A percentile compares a stretch with the other conserved stretches of the same genome.
Evolutionary conservation across 2,113 vertebrate species (phyloP).

Genomic region (Sapajus apella): DNA sequence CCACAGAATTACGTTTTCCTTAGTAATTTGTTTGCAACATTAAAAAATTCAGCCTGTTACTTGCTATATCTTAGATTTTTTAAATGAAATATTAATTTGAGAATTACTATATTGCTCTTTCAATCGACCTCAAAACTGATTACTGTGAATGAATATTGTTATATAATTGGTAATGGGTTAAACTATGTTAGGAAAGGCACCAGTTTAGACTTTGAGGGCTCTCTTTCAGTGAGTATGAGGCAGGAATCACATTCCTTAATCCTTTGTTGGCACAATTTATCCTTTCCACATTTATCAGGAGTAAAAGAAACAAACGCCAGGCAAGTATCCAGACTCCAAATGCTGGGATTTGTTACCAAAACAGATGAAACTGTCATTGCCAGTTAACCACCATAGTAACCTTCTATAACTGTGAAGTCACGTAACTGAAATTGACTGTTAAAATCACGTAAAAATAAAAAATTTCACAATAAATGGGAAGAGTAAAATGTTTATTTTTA

Average conservation of each 20-base stretch:
- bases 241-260: not conserved
- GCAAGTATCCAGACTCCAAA: not conserved
- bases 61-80: not conserved
- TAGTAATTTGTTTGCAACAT: not conserved
- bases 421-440: not conserved
- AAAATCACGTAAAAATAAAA: not conserved
- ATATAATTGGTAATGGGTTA: not conserved
- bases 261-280: not conserved
- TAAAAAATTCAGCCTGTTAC: not conserved
- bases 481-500: not conserved
- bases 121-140: not conserved
- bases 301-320: slow-evolving; percentile 27
- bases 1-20: not conserved
- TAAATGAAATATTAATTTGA: slow-evolving; percentile 16
- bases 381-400: not conserved
- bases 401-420: not conserved
- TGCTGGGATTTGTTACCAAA: not conserved
- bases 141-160: not conserved
- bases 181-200: not conserved
- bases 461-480: not conserved
- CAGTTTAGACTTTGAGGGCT: not conserved
- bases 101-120: not conserved
- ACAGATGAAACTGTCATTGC: not conserved
- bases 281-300: slow-evolving; percentile 21
- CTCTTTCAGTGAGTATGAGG: not conserved